These are phyloP conservation scores for Neogobius melanostomus DNA, from an alignment of 2,113 vertebrate species.

Conservation along the genomic window DNA sequence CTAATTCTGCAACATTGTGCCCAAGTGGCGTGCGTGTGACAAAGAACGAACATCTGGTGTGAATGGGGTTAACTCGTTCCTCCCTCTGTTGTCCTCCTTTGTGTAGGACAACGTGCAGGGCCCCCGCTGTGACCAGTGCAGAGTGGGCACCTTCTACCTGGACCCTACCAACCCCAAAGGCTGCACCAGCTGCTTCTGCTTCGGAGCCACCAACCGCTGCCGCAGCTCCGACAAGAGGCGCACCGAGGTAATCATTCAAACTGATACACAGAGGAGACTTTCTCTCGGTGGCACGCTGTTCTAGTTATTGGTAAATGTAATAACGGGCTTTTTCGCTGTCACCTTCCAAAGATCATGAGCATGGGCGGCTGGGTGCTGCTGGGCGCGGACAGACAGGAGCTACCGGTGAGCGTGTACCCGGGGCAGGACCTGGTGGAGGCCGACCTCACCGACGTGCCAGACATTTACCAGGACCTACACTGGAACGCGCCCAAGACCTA, in stretches of 20 bases:
- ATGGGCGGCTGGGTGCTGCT: constrained; percentile 88
- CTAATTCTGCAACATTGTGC: too few species aligned
- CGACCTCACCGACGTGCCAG: constrained; percentile 80
- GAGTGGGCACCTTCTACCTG: constrained; percentile 89
- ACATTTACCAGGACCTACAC: constrained; percentile 90
- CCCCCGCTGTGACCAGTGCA: constrained; percentile 86
- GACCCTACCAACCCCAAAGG: constrained; percentile 92
- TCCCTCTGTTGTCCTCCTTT: background rate
- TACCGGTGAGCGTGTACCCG: constrained; percentile 65
- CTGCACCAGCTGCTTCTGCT: constrained; percentile 98
- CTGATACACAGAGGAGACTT: too few species aligned
- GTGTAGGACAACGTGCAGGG: constrained; percentile 93
- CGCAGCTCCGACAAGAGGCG: constrained; percentile 81
- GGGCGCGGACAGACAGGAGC: constrained; percentile 85
- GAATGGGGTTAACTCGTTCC: background rate
- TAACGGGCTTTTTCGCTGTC: background rate
- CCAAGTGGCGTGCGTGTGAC: too few species aligned
- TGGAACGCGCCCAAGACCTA: constrained; percentile 89
- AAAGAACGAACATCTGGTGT: too few species aligned
- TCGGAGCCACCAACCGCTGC: constrained; percentile 92
- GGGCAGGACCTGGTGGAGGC: constrained; percentile 78
- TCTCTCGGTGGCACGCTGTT: too few species aligned
- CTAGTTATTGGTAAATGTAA: background rate
- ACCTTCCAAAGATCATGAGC: constrained; percentile 78
- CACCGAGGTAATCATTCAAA: constrained; percentile 74